Evolutionary conservation across 1,140 invertebrate species (phyloP).

Genomic region (Tetramorium alpestre): DNA sequence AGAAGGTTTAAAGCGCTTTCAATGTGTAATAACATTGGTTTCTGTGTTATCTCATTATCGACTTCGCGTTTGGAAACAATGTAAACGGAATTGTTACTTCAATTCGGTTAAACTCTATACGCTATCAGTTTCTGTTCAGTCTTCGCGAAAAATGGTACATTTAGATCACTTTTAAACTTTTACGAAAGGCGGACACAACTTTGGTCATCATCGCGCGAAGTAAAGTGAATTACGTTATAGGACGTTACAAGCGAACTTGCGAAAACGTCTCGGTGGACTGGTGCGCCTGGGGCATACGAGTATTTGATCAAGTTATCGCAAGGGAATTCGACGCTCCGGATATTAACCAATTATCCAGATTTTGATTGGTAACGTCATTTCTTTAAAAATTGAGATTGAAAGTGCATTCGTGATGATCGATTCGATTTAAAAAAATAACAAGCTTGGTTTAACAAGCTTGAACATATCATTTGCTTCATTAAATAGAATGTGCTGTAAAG

Average conservation of each 20-base stretch:
- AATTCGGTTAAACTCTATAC: background rate
- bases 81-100: slow-evolving; percentile 6
- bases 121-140: slow-evolving; percentile 5
- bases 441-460: background rate
- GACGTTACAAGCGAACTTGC: slow-evolving; percentile 5
- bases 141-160: background rate
- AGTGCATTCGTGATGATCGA: background rate
- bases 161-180: slow-evolving; percentile 24
- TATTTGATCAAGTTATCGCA: slow-evolving; percentile 40
- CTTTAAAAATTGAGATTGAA: background rate
- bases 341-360: slow-evolving; percentile 57
- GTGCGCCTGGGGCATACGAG: slow-evolving; percentile 16
- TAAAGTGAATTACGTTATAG: slow-evolving; percentile 37
- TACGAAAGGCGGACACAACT: slow-evolving; percentile 16
- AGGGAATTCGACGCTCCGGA: slow-evolving; percentile 31
- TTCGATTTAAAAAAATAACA: background rate
- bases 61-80: background rate
- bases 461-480: background rate
- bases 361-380: slow-evolving; percentile 41
- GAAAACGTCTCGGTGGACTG: slow-evolving; percentile 17
- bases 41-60: background rate
- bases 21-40: background rate
- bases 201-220: slow-evolving; percentile 26
- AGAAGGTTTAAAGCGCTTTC: background rate
- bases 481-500: background rate